A percentile compares a stretch with the other conserved stretches of the same genome.
These are phyloP conservation scores for Pharmacophagus antenor DNA, from an alignment of 2,888 invertebrate genomes.

Conservation along the genomic window DNA sequence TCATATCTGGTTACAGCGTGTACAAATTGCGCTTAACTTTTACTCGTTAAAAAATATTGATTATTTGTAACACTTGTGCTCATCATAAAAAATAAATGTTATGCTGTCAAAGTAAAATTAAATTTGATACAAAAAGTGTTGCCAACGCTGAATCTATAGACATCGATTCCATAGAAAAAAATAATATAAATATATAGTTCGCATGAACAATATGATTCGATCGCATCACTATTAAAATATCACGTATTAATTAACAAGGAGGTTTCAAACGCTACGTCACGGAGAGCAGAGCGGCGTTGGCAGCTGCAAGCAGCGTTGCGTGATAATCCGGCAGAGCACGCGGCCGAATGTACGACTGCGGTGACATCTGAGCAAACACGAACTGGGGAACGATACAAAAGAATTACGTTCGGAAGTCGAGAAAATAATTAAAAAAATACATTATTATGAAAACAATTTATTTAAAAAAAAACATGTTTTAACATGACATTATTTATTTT, in stretches of 20 bases:
- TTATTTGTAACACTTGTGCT: no score
- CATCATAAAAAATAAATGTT: no score
- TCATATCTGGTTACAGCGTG: not conserved
- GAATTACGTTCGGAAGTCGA: conserved; percentile 12
- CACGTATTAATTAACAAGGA: conserved; percentile 3
- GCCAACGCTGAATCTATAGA: no score
- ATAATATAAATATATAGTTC: not conserved
- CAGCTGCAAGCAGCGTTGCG: conserved; percentile 17
- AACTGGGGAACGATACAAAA: conserved; percentile 13
- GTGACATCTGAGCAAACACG: conserved; percentile 24
- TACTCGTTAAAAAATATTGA: no score
- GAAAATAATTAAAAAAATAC: not conserved
- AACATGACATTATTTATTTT: no score
- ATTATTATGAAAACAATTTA: no score
- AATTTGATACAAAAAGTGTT: no score
- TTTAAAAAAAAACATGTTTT: no score
- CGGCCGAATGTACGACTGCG: conserved; percentile 4
- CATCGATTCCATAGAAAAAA: no score
- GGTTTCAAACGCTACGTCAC: not conserved
- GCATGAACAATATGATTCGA: not conserved
- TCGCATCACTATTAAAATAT: not conserved
- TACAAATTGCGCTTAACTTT: not conserved
- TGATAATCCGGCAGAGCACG: conserved; percentile 11
- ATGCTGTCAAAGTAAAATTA: no score
- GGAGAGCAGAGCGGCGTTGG: conserved; percentile 10